Evolutionary conservation across 2,797 vertebrate species (phyloP), one percentile per base, ranked within the genome.

Genomic region (Agapornis canus): DNA sequence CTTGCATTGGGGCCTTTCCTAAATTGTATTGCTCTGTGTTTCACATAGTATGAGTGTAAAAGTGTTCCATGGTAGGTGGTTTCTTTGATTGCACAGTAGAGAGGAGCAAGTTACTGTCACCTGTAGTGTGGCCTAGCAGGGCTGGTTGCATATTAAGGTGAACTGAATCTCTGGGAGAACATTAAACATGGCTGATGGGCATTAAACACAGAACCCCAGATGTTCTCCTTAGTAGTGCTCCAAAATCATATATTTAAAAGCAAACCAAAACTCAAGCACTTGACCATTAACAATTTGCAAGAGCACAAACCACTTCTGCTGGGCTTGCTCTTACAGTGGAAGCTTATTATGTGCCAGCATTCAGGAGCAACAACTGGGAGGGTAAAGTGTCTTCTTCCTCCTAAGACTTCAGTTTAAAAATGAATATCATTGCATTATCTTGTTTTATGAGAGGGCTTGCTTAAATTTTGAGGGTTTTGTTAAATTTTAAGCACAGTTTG

Each of bases 51-150:
- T 21, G 19, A 65, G 43, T 49, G 59, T 15, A 1, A 12, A 20
- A 13, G 37, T 21, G 40, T 40, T 43, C 40, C 8, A 1, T 20
- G 10, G 37, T 2, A 35, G 13, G 26, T 4, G 3, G 11, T 51
- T 52, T 18, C 52, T 63, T 17, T 54, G 68, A 37, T 43, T 37
- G 52, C 39, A n/a, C 8, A 16, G 15, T 8, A 10, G 54, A 35
- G 56, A 11, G n/a, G n/a, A 22, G 11, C 3, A 8, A 17, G 43
- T 61, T 49, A 5, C 39, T 54, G 0, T 26, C 3, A 0, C 32
- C 56, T 59, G 37, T 14, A 10, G 7, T 23, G 27, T 11, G 47
- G 47, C 43, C 25, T 10, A 5, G 27, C 32, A 52, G 72, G 48
- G 60, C 54, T 61, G 71, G 26, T 6, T 47, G 43, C 11, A 1